A percentile compares a stretch with the other conserved stretches of the same genome.
These are phyloP conservation scores for Palythoa caribaeorum DNA, from an alignment of 92 coral and sea anemone genomes.

Conservation along the genomic window DNA sequence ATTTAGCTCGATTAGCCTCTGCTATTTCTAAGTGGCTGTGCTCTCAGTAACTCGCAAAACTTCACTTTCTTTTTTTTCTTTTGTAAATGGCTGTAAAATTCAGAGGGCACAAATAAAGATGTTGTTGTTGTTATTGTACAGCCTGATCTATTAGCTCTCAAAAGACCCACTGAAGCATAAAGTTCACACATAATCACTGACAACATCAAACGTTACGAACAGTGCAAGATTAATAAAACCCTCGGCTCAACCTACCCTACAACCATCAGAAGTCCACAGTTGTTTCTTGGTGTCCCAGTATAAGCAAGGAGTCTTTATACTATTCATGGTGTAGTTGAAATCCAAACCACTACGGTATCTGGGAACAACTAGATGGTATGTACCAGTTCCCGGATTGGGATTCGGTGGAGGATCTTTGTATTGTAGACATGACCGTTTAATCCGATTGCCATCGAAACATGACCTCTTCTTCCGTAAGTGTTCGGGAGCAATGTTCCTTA, in stretches of 20 bases:
- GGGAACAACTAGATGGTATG: constrained; percentile 30
- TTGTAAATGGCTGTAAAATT: too few species aligned
- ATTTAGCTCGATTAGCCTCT: too few species aligned
- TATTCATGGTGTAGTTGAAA: constrained; percentile 65
- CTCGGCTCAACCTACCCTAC: constrained; percentile 50
- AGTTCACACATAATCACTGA: too few species aligned
- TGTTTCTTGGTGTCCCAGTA: constrained; percentile 62
- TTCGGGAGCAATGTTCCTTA: constrained; percentile 27
- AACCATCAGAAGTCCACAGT: constrained; percentile 62
- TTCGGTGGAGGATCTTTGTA: constrained; percentile 61
- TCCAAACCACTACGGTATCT: constrained; percentile 29
- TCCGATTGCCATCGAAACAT: constrained; percentile 41
- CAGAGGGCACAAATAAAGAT: too few species aligned
- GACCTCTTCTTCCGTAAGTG: constrained; percentile 42
- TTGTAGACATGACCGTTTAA: constrained; percentile 55
- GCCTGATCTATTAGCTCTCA: too few species aligned
- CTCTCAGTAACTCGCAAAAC: too few species aligned
- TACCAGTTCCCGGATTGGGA: constrained; percentile 25
- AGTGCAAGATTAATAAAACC: too few species aligned
- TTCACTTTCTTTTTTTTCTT: too few species aligned
- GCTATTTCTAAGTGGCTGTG: too few species aligned
- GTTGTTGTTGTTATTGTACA: too few species aligned
- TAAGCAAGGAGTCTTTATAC: constrained; percentile 68
- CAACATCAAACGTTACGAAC: too few species aligned
- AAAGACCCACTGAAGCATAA: too few species aligned